phyloP scores from a whole-genome alignment of 2,797 vertebrate genomes.

The Rhinoraja longicauda region DNA sequence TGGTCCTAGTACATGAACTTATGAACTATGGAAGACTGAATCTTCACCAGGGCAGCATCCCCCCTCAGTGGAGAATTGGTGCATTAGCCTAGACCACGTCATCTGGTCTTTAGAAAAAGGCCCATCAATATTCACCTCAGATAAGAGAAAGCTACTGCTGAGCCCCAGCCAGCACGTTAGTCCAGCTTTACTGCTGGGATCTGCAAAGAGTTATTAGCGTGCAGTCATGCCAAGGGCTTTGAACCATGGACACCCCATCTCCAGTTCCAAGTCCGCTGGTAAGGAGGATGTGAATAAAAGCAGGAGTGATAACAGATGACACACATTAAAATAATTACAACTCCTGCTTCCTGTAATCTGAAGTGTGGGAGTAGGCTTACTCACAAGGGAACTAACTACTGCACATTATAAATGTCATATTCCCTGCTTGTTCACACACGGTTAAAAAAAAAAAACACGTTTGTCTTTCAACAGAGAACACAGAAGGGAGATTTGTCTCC shows the following conservation, averaged over 20 bases:
- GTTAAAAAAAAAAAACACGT: neutral
- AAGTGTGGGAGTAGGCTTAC: neutral
- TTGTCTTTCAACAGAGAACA: neutral
- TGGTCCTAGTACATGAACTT: too few species aligned
- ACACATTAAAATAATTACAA: conserved; percentile 34
- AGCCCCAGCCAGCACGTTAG: neutral
- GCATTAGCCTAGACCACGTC: too few species aligned
- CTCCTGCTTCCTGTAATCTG: conserved; percentile 21
- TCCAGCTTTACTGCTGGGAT: neutral
- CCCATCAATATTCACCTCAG: neutral
- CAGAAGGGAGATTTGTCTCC: neutral
- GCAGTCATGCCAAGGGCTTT: neutral
- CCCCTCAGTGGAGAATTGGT: neutral
- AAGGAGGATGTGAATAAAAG: neutral
- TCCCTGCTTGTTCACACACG: neutral
- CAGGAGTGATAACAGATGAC: conserved; percentile 28
- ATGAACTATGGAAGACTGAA: too few species aligned
- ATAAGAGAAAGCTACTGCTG: neutral
- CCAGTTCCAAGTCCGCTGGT: neutral
- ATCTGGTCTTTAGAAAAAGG: too few species aligned
- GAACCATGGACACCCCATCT: neutral
- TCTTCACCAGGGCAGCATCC: neutral
- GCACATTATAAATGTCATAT: neutral
- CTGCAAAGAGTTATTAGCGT: neutral
- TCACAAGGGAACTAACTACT: neutral